phyloP scores from a whole-genome alignment of 2,888 invertebrate species.

The Macropis europaea region DNA sequence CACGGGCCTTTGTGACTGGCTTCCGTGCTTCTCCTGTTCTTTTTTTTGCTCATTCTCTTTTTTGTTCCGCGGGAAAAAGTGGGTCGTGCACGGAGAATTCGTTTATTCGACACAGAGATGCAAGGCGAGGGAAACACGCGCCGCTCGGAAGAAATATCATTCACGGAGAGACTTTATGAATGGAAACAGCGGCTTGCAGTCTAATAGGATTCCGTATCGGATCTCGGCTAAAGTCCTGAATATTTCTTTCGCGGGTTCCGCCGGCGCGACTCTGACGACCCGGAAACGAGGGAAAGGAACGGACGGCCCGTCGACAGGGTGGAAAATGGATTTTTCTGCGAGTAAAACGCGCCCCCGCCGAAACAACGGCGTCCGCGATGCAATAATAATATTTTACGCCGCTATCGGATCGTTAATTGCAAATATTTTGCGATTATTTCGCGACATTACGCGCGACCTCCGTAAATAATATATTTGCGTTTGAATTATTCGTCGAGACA shows the following conservation, averaged over 20 bases:
- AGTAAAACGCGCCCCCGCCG: neutral
- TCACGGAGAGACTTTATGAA: slow-evolving; percentile 26
- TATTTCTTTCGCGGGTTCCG: slow-evolving; percentile 1
- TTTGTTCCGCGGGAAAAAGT: slow-evolving; percentile 39
- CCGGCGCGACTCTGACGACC: slow-evolving; percentile 9
- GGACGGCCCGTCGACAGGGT: neutral
- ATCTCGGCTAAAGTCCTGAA: slow-evolving; percentile 3
- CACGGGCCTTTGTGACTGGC: slow-evolving; percentile 62
- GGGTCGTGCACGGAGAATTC: slow-evolving; percentile 47
- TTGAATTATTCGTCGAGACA: neutral
- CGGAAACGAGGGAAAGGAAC: no score
- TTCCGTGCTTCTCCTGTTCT: slow-evolving; percentile 19
- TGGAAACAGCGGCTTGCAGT: slow-evolving; percentile 23
- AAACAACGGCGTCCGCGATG: slow-evolving; percentile 7
- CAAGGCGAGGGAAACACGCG: slow-evolving; percentile 20
- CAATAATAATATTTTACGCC: slow-evolving; percentile 30
- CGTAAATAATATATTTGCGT: slow-evolving; percentile 15
- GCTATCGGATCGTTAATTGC: slow-evolving; percentile 22
- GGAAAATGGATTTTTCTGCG: neutral
- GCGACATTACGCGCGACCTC: slow-evolving; percentile 14
- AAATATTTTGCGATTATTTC: slow-evolving; percentile 42
- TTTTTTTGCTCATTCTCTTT: no score
- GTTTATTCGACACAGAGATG: slow-evolving; percentile 55
- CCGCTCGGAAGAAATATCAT: slow-evolving; percentile 31
- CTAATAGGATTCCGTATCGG: slow-evolving; percentile 31